A percentile compares a stretch with the other conserved stretches of the same genome.
phyloP scores from a whole-genome alignment of 2,888 invertebrate genomes.

The Sabellastarte sp. region DNA sequence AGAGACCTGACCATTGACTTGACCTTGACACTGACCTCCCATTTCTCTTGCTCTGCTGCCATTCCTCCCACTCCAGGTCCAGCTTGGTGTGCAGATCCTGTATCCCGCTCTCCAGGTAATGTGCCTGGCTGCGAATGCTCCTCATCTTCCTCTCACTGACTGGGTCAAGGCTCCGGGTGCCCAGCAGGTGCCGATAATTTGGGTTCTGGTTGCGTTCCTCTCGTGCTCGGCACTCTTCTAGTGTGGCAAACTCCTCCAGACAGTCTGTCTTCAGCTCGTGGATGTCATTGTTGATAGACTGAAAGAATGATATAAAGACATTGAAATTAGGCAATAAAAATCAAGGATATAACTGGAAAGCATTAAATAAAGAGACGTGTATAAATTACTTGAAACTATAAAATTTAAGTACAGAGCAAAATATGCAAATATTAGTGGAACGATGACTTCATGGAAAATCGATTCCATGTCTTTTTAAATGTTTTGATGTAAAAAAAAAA shows the following conservation, averaged over 20 bases:
- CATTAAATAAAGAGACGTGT: too few species aligned
- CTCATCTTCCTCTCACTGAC: conserved; percentile 70
- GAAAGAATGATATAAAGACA: background rate
- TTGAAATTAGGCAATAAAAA: too few species aligned
- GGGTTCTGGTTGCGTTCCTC: conserved; percentile 54
- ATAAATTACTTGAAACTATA: too few species aligned
- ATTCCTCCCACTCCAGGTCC: conserved; percentile 76
- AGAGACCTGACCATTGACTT: too few species aligned
- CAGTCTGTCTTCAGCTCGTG: conserved; percentile 64
- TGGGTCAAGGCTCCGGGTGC: conserved; percentile 65
- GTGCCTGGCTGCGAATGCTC: conserved; percentile 68
- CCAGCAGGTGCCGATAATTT: conserved; percentile 25
- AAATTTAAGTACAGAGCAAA: too few species aligned
- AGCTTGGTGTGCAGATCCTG: conserved; percentile 72
- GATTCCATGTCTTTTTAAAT: too few species aligned
- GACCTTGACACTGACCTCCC: too few species aligned
- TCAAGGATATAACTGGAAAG: too few species aligned
- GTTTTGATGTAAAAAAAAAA: too few species aligned
- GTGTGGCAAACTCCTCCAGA: conserved; percentile 58
- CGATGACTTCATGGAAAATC: too few species aligned
- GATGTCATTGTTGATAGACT: conserved; percentile 62
- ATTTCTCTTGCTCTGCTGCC: conserved; percentile 40
- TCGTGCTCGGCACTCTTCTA: conserved; percentile 56
- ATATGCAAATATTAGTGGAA: too few species aligned
- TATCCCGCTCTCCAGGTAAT: conserved; percentile 74